Evolutionary conservation across 2,797 vertebrate species (phyloP), one percentile per base, ranked within the genome.

Genomic region (Anomalospiza imberbis): DNA sequence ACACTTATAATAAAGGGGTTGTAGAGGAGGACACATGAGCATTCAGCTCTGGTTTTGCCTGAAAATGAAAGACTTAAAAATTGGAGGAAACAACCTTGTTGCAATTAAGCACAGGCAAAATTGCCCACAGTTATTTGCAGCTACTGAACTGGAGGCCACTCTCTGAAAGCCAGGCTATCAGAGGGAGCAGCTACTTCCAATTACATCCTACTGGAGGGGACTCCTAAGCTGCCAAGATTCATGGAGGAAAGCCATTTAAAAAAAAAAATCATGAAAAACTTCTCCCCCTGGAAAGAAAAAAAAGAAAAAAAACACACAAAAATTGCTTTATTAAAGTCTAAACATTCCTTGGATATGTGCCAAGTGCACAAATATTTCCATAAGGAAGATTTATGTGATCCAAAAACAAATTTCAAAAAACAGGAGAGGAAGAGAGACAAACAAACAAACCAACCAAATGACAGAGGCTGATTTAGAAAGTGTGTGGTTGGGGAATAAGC

Each of bases 161-260:
- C 45, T 94, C 94, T 79, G 85, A 86, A 96, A 94, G 66, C 71
- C 60, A 81, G 71, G 80, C 88, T 93, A 85, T 91, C 85, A 91
- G 85, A 85, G 50, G 57, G 80, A 95, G 74, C 61, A 94, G 74
- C 53, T 89, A 55, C 74, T 95, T 95, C 84, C 95, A 95, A 83
- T 93, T 95, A 85, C 85, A 91, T 93, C 88, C 89, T 91, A 89
- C 95, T 91, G 83, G 93, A 96, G 89, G 91, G 85, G 67, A 90
- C 74, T 91, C 29, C 80, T 44, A 50, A 57, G 54, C 84, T 96
- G 90, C 93, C 95, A 96, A 85, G 71, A 77, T 81, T 76, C 57
- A 68, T 82, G 88, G 85, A 94, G 57, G 17, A 93, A 92, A 93
- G 75, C 68, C 68, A 82, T 92, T 68, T 3, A 70, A 12, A 50